These are phyloP conservation scores for Nycticryphes semicollaris DNA, from an alignment of 2,113 vertebrate genomes.

Conservation along the genomic window DNA sequence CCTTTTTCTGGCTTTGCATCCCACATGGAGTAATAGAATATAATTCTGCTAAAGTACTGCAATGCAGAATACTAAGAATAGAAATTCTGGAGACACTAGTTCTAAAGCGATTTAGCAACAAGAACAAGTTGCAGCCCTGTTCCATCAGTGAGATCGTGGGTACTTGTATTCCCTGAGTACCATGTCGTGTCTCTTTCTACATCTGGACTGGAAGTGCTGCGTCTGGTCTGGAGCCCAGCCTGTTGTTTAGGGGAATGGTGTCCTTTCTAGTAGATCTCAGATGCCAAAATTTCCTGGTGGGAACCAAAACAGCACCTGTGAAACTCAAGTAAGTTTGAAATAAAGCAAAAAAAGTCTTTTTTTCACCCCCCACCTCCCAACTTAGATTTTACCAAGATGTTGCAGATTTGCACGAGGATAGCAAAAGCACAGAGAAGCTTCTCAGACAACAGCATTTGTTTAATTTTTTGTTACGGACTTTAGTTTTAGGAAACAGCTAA, in stretches of 20 bases:
- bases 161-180: rapidly evolving
- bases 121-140: background rate
- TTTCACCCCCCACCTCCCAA: no score
- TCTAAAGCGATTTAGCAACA: background rate
- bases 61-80: background rate
- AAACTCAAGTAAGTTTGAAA: background rate
- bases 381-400: rapidly evolving
- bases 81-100: background rate
- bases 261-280: background rate
- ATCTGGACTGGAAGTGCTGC: background rate
- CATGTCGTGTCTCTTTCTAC: rapidly evolving
- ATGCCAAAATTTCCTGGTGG: background rate
- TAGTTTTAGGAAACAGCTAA: background rate
- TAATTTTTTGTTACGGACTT: background rate
- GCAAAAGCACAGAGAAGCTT: background rate
- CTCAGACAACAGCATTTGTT: background rate
- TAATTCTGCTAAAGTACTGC: background rate
- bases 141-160: background rate
- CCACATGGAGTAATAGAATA: background rate
- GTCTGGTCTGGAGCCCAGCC: background rate
- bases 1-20: background rate
- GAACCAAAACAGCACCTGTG: background rate
- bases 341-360: background rate
- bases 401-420: background rate
- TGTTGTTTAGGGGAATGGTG: background rate